Conservation (phyloP, 2,888 invertebrate species). For the Arenicola marina region DNA sequence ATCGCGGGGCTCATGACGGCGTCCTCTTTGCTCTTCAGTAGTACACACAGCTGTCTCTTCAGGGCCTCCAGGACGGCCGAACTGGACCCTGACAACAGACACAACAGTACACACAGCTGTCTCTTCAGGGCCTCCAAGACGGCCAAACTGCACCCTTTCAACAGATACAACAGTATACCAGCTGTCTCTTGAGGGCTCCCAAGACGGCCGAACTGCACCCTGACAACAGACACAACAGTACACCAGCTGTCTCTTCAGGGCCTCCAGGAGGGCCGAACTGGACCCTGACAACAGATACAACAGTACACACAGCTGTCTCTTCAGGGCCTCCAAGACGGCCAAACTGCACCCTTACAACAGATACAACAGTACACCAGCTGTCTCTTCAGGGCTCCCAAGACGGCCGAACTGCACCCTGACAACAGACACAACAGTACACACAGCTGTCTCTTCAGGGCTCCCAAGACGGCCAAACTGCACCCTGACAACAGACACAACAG, state of each 20-base stretch:
- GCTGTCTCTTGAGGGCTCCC: conserved; percentile 34
- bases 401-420: too few species aligned
- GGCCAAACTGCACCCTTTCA: too few species aligned
- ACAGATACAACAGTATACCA: conserved; percentile 40
- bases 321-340: conserved; percentile 33
- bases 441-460: conserved; percentile 37
- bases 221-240: too few species aligned
- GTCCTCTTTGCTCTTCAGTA: conserved; percentile 43
- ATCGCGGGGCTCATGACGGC: conserved; percentile 10
- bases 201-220: conserved; percentile 22
- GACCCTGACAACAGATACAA: too few species aligned
- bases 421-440: conserved; percentile 38
- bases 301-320: conserved; percentile 35
- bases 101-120: conserved; percentile 38
- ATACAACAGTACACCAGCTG: conserved; percentile 39
- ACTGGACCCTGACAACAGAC: too few species aligned
- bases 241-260: conserved; percentile 35
- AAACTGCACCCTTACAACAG: too few species aligned
- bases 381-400: conserved; percentile 33
- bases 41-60: conserved; percentile 31
- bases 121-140: conserved; percentile 33
- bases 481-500: too few species aligned
- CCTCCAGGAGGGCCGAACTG: conserved; percentile 25
- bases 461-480: conserved; percentile 21
- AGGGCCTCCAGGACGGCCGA: conserved; percentile 32